Base-by-base conservation (phyloP, 2,797 vertebrate genomes). In the Ambastaia sidthimunki region DNA sequence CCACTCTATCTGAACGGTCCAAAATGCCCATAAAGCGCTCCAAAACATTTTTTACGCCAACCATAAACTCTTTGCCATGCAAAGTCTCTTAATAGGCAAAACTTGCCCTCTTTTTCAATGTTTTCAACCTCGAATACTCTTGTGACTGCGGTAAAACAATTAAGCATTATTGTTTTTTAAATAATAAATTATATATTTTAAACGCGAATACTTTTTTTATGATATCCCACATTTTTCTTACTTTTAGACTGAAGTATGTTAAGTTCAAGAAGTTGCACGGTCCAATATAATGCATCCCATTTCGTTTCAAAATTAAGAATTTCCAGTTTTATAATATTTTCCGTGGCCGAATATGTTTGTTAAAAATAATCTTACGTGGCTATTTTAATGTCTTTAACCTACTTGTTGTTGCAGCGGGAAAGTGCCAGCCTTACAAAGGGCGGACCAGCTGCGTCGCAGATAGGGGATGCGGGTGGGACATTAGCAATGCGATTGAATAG, bases 401-500 rank as follows among this genome's bases (percentile, higher is more conserved):
- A 62, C 55, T 85, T 37, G 13, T 23, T 74, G 37, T 74, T 65
- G 83, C 83, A 71, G 81, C 87, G 86, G 88, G 88, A 90, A 92
- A 88, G 84, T 71, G 87, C 86, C 85, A 67, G 85, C 82, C 89
- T 89, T 84, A 72, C 74, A 82, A 50, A 84, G 71, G 82, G 79
- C 89, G 71, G 89, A 95, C 95, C 95, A 96, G 95, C 96, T 96
- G 95, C 92, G 90, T 89, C 75, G 90, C 83, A 88, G 88, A 92
- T 89, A 93, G 88, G 78, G 91, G 91, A 93, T 93, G 96, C 95
- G 95, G 97, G 97, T 97, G 96, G 96, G 95, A 96, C 94, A 95
- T 96, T 95, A 94, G 93, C 90, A 89, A 92, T 82, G 90, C 91
- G 88, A 95, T 94, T 96, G 95, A 96, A 96, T 95, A 93, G 94